Base-by-base conservation (phyloP, 1,140 invertebrate species). In the Neotoxoptera formosana region DNA sequence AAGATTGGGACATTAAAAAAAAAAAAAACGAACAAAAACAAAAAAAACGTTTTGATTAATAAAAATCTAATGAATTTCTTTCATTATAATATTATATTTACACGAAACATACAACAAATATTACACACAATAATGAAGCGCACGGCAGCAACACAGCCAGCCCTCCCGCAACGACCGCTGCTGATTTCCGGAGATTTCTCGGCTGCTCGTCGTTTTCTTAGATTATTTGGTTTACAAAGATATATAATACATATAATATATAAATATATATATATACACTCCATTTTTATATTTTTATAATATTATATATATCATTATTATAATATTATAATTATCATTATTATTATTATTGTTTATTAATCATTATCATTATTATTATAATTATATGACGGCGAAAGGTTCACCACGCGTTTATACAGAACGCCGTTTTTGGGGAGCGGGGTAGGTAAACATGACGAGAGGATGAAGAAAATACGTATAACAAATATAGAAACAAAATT, bases 51-150 rank as follows among this genome's bases (percentile, higher is more conserved):
- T 89, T 89, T 51, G 34, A 51, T 88, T 83, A 91, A 51, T 83
- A 91, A 45, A 91, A 91, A 60, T 81, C 90, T 76, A 91, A 91
- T 81, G 90, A 91, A 81, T 48, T 81, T 81, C 51, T 45, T 91
- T 91, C 56, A 76, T 48, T 51, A 91, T 48, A 48, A 67, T 36
- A 91, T 91, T 81, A 91, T 91, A 91, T 91, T 91, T 91, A 91
- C 90, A 91, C 30, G 2, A 76, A 91, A 91, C 56, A 17, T 91
- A 91, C 90, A 91, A 91, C 90, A 91, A 91, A 89, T 89, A 45
- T 53, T 88, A 88, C 48, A 88, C 47, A 88, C 48, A 51, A 53
- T 88, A 17, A 48, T 34, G 30, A 34, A 17, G n/a, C 87, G 21
- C 30, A 8, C 48, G n/a, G 17, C 47, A 48, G 25, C 11, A 6